These are phyloP conservation scores for Artibeus jamaicensis DNA, from an alignment of 2,797 vertebrate genomes.

Conservation along the genomic window DNA sequence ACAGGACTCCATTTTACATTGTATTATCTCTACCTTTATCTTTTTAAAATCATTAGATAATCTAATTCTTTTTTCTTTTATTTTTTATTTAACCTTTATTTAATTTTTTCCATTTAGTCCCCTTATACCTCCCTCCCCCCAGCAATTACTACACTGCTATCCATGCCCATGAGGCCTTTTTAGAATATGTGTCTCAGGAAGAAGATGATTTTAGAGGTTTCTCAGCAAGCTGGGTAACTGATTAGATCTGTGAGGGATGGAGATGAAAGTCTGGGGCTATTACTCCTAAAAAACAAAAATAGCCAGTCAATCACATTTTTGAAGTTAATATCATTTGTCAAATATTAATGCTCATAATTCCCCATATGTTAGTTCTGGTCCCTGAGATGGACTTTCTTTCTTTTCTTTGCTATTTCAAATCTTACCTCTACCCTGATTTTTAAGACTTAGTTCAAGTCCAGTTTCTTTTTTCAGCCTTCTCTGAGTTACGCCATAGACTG, in stretches of 20 bases:
- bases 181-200: neutral
- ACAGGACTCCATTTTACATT: neutral
- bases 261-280: neutral
- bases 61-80: too few relatives aligned
- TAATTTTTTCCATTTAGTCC: too few relatives aligned
- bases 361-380: neutral
- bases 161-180: too few relatives aligned
- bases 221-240: neutral
- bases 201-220: neutral
- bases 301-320: neutral
- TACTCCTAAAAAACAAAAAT: neutral
- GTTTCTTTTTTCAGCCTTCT: neutral
- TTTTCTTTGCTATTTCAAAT: constrained; percentile 1
- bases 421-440: neutral
- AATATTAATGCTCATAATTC: neutral
- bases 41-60: too few relatives aligned
- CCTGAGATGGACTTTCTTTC: neutral
- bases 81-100: too few relatives aligned
- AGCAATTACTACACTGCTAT: too few relatives aligned
- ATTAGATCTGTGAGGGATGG: neutral
- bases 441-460: neutral
- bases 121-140: too few relatives aligned
- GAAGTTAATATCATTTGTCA: neutral
- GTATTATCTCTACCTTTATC: neutral
- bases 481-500: neutral